Percentiles rank a stretch among this genome's conserved stretches.
These are phyloP conservation scores for Sceloporus tristichus DNA, from an alignment of 2,113 vertebrate genomes.

Conservation along the genomic window DNA sequence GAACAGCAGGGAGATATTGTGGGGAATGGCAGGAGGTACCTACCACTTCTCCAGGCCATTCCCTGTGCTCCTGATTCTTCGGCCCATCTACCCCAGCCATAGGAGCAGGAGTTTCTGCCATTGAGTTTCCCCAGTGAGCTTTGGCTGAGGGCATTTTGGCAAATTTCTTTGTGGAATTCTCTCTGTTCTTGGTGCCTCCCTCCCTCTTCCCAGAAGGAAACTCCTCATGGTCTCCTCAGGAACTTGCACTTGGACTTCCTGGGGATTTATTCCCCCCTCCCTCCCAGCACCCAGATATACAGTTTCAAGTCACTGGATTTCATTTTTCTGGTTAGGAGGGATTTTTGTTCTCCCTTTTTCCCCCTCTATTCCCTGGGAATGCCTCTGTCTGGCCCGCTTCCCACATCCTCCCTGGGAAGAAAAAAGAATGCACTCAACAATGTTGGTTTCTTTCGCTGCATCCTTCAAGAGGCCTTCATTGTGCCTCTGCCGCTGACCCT, in stretches of 20 bases:
- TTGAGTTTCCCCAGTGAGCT: no score
- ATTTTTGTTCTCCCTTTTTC: neutral
- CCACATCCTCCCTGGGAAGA: slow-evolving; percentile 14
- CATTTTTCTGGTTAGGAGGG: slow-evolving; percentile 17
- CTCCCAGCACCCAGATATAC: neutral
- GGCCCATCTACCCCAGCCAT: neutral
- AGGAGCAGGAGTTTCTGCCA: neutral
- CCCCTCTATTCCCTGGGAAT: slow-evolving; percentile 39
- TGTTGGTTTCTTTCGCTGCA: slow-evolving; percentile 45
- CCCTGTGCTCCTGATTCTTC: neutral
- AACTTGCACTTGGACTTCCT: neutral
- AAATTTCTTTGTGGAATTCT: slow-evolving; percentile 18
- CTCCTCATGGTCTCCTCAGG: neutral
- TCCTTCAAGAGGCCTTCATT: slow-evolving; percentile 25
- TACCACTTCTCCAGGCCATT: neutral
- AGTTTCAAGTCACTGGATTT: neutral
- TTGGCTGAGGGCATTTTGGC: slow-evolving; percentile 16
- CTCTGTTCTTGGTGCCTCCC: slow-evolving; percentile 1
- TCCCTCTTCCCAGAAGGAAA: neutral
- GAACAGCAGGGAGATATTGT: neutral
- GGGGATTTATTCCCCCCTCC: neutral
- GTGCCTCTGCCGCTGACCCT: slow-evolving; percentile 29
- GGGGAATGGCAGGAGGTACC: neutral
- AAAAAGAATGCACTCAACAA: slow-evolving; percentile 44
- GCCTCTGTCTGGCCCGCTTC: slow-evolving; percentile 57